Conservation (phyloP, 2,888 invertebrate species). For the Clunio marinus region DNA sequence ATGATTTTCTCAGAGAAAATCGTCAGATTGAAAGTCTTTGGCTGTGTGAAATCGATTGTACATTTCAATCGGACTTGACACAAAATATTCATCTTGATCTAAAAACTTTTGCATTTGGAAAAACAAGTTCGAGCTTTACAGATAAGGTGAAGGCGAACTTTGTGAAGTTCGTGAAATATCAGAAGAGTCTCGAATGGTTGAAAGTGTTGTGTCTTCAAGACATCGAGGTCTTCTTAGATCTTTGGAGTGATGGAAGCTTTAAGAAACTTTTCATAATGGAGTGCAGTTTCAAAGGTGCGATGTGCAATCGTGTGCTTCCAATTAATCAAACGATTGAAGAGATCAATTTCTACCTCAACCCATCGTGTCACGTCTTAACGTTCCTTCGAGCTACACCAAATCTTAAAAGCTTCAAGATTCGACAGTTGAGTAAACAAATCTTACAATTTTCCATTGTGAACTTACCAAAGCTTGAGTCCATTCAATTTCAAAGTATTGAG, state of each 20-base stretch:
- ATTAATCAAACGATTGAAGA: neutral
- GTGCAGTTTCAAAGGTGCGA: conserved; percentile 1
- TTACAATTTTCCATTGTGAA: neutral
- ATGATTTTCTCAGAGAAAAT: conserved; percentile 12
- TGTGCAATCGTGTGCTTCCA: neutral
- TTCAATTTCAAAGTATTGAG: conserved; percentile 29
- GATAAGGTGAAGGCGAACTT: conserved; percentile 3
- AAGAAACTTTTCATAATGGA: conserved; percentile 18
- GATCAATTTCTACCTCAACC: conserved; percentile 22
- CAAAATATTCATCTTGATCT: neutral
- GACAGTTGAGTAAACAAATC: conserved; percentile 26
- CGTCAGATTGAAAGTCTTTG: conserved; percentile 8
- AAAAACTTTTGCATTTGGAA: conserved; percentile 1
- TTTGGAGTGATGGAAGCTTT: conserved; percentile 1
- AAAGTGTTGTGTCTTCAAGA: conserved; percentile 11
- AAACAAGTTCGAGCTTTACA: neutral
- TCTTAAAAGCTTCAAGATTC: neutral
- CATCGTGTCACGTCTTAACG: neutral
- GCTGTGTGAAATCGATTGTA: conserved; percentile 6
- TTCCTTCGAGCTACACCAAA: conserved; percentile 23
- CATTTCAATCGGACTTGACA: conserved; percentile 11
- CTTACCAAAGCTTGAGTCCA: neutral
- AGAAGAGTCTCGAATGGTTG: neutral
- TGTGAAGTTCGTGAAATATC: conserved; percentile 15
- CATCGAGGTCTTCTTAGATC: neutral